phyloP scores from a whole-genome alignment of 2,888 invertebrate species.

The Hoplodrina ambigua region DNA sequence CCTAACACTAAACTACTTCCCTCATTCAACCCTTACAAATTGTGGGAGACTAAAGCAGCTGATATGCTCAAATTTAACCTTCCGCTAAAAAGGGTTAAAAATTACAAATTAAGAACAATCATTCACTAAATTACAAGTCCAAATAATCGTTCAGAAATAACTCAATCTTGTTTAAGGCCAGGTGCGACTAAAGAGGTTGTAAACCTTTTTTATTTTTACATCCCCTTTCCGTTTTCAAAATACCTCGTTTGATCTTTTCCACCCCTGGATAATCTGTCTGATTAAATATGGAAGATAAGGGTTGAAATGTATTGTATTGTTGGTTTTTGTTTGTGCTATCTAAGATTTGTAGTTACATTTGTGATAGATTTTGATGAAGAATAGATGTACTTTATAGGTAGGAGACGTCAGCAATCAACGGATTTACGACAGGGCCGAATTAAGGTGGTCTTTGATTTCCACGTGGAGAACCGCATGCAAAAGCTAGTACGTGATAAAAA shows the following conservation, averaged over 20 bases:
- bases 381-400: too few species aligned
- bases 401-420: too few species aligned
- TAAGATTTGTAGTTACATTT: constrained; percentile 40
- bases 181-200: constrained; percentile 49
- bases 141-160: constrained; percentile 61
- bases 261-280: constrained; percentile 70
- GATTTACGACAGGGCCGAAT: too few species aligned
- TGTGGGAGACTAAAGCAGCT: constrained; percentile 54
- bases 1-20: constrained; percentile 27
- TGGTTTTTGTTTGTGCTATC: constrained; percentile 38
- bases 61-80: constrained; percentile 18
- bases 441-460: too few species aligned
- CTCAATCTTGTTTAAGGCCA: constrained; percentile 58
- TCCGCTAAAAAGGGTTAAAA: constrained; percentile 52
- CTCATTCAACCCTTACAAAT: constrained; percentile 29
- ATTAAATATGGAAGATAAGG: constrained; percentile 75
- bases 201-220: constrained; percentile 66
- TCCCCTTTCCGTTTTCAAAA: constrained; percentile 69
- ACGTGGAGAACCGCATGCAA: too few species aligned
- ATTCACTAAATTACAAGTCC: constrained; percentile 52
- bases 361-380: neutral
- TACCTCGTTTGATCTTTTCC: constrained; percentile 45
- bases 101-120: constrained; percentile 59
- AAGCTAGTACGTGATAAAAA: too few species aligned
- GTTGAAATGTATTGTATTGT: constrained; percentile 58